These are phyloP conservation scores for Rotaria socialis DNA, from an alignment of 2,888 invertebrate species.

Conservation along the genomic window DNA sequence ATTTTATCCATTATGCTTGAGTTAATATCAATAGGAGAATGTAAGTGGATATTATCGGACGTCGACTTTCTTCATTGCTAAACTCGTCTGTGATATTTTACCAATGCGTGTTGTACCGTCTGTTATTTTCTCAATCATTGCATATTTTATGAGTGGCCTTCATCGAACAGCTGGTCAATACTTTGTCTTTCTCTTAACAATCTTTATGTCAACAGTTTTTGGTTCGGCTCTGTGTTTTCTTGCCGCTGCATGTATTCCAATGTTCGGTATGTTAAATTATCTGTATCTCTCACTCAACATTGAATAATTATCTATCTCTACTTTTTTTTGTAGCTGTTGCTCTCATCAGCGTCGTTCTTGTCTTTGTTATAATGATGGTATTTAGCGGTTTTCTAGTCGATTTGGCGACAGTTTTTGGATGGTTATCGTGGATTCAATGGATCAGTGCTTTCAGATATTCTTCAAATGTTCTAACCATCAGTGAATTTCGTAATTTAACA, in stretches of 20 bases:
- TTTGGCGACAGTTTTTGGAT: not conserved
- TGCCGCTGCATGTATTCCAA: conserved; percentile 53
- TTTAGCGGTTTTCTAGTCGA: not conserved
- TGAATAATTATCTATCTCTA: not conserved
- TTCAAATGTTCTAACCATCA: not conserved
- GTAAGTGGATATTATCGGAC: conserved; percentile 58
- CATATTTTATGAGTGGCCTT: conserved; percentile 56
- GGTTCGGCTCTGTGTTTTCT: conserved; percentile 56
- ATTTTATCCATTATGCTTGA: no score
- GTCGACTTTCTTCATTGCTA: conserved; percentile 56
- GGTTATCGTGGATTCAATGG: not conserved
- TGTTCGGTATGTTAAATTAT: conserved; percentile 50
- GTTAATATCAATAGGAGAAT: conserved; percentile 49
- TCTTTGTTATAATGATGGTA: not conserved
- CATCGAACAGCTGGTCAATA: conserved; percentile 52
- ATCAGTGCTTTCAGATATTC: not conserved
- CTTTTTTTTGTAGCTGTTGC: not conserved
- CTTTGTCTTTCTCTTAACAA: conserved; percentile 53
- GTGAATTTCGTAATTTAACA: not conserved
- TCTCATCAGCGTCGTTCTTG: not conserved
- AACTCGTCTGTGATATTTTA: conserved; percentile 56
- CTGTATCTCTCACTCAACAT: no score
- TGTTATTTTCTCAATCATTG: conserved; percentile 52
- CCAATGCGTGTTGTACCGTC: conserved; percentile 55
- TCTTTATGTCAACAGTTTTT: conserved; percentile 54